Evolutionary conservation across 1,140 invertebrate genomes (phyloP).

Genomic region (Ips typographus): DNA sequence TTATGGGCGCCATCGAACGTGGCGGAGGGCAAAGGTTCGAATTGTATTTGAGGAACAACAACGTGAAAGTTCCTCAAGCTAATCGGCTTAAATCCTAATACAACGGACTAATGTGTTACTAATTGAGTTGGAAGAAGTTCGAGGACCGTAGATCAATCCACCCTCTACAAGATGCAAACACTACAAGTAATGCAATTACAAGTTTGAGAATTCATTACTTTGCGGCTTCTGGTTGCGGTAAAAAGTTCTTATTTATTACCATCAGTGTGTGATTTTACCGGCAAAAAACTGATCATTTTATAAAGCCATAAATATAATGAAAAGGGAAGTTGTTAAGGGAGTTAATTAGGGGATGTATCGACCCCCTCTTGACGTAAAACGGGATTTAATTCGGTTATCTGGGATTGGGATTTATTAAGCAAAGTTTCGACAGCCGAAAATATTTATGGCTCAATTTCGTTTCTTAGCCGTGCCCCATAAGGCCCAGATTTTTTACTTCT

Average conservation of each 20-base stretch:
- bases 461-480: conserved; percentile 19
- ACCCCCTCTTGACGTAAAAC: conserved; percentile 18
- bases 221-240: neutral
- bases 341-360: conserved; percentile 33
- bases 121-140: conserved; percentile 30
- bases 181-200: conserved; percentile 31
- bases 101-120: conserved; percentile 28
- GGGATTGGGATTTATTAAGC: conserved; percentile 34
- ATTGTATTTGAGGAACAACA: neutral
- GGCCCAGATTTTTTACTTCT: neutral
- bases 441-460: conserved; percentile 31
- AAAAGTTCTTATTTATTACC: no score
- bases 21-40: no score
- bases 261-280: no score
- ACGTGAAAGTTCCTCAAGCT: conserved; percentile 22
- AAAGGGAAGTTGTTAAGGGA: conserved; percentile 22
- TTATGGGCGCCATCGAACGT: no score
- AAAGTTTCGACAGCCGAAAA: conserved; percentile 33
- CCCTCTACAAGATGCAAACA: conserved; percentile 29
- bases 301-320: no score
- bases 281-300: no score
- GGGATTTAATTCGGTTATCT: conserved; percentile 33
- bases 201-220: conserved; percentile 23
- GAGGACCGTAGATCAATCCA: conserved; percentile 27
- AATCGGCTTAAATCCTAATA: conserved; percentile 31